Conservation (phyloP, 2,888 invertebrate genomes). For the Silvanus unidentatus region DNA sequence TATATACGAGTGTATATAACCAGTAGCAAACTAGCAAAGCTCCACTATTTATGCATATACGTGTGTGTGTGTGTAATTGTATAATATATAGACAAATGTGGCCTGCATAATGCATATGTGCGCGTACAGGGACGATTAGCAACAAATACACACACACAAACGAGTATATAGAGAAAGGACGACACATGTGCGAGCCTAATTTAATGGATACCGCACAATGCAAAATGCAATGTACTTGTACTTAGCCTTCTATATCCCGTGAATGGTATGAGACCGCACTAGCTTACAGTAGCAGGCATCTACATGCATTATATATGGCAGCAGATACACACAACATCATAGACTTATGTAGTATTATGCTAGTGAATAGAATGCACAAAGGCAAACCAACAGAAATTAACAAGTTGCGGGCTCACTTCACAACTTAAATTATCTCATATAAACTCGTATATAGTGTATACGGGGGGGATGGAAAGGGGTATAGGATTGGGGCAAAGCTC, state of each 20-base stretch:
- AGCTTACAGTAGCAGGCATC: conserved; percentile 1
- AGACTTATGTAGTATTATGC: conserved; percentile 7
- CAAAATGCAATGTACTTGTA: conserved; percentile 11
- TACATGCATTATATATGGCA: conserved; percentile 5
- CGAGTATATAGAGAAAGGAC: too few relatives aligned
- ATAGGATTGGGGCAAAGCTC: too few relatives aligned
- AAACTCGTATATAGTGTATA: background rate
- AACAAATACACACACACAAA: conserved; percentile 6
- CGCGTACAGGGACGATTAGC: conserved; percentile 13
- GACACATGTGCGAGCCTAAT: conserved; percentile 7
- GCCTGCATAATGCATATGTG: conserved; percentile 24
- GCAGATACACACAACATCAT: conserved; percentile 7
- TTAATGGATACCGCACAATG: conserved; percentile 9
- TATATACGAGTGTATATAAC: too few relatives aligned
- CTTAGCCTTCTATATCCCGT: conserved; percentile 2
- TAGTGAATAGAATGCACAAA: conserved; percentile 13
- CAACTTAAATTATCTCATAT: conserved; percentile 16
- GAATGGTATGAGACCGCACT: background rate
- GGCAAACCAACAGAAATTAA: conserved; percentile 16
- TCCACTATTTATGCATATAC: too few relatives aligned
- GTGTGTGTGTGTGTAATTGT: too few relatives aligned
- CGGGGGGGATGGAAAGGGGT: too few relatives aligned
- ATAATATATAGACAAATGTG: conserved; percentile 21
- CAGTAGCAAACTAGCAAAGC: background rate
- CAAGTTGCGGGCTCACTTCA: conserved; percentile 14